These are phyloP conservation scores for Natrix natrix DNA, from an alignment of 2,797 vertebrate species.

Conservation along the genomic window DNA sequence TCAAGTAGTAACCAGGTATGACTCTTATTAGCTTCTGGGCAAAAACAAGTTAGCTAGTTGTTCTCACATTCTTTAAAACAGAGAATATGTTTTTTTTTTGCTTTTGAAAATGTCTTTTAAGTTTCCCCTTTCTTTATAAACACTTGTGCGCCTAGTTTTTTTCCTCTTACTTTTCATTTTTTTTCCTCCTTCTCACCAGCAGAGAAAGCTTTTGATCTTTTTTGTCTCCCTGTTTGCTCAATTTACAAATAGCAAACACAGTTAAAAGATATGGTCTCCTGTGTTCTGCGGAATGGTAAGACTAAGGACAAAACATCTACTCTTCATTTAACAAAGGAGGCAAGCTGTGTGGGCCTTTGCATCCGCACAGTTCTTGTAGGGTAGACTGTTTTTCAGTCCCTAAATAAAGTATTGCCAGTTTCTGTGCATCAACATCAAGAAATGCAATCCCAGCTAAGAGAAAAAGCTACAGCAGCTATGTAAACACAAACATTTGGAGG, in stretches of 20 bases:
- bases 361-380: slow-evolving; percentile 59
- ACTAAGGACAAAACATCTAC: slow-evolving; percentile 63
- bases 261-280: slow-evolving; percentile 58
- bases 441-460: neutral
- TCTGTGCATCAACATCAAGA: neutral
- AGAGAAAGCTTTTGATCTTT: slow-evolving; percentile 64
- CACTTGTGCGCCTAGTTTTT: slow-evolving; percentile 51
- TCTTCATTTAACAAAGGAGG: slow-evolving; percentile 64
- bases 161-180: slow-evolving; percentile 8
- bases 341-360: slow-evolving; percentile 44
- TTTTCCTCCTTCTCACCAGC: slow-evolving; percentile 26
- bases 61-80: neutral
- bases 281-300: slow-evolving; percentile 59
- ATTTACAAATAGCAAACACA: slow-evolving; percentile 57
- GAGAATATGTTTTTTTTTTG: neutral
- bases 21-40: neutral
- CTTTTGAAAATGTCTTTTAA: slow-evolving; percentile 56
- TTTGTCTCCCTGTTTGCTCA: slow-evolving; percentile 60
- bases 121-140: slow-evolving; percentile 57
- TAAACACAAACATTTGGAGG: neutral
- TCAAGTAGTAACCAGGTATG: neutral
- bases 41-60: neutral
- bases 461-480: neutral
- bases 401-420: neutral
- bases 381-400: slow-evolving; percentile 51